Base-by-base conservation (phyloP, 2,797 vertebrate genomes). In the Enteromius fasciolatus region DNA sequence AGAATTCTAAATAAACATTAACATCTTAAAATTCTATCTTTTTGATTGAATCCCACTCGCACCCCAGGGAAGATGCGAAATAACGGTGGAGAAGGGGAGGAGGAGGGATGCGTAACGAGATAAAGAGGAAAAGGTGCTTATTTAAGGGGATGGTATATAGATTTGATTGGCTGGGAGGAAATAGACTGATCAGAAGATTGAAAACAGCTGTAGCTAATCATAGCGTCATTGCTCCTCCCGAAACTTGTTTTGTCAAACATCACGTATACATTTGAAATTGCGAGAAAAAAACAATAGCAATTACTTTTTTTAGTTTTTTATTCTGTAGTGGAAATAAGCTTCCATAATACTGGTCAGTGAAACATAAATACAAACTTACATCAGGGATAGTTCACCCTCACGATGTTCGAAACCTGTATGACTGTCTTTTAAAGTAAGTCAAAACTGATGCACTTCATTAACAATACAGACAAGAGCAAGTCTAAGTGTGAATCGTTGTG, bases 401-500 rank as follows among this genome's bases (percentile, higher is more conserved):
- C 25, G 23, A 25, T 7, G 3, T 46, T 70, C 8, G 14, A 33
- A 36, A 14, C 17, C 28, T 74, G 48, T 36, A 52, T 54, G 48
- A 33, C 36, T 41, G 14, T 76, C n/a, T 33, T 23, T 77, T 48
- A 18, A 44, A 20, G 33, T 25, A 10, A 50, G 28, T 33, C 69
- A 73, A 73, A 33, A 73, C 14, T 76, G 33, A 76, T 41, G 61
- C 2, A 63, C 25, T 61, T 76, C 48, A 54, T 33, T 8, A 52
- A 50, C 48, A 50, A 66, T 23, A 31, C 14, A 76, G 10, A 44
- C 12, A 0, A 20, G 9, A 39, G 14, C 1, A 20, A 41, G 41
- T 52, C 14, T 14, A 64, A 20, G 9, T 44, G 14, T 46, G 18
- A 70, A 73, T 68, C 1, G 18, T 14, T 44, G 25, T 69, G 64